Percentiles rank a stretch among this genome's conserved stretches.
Evolutionary conservation across 2,888 invertebrate species (phyloP).

Genomic region (Uloborus plumipes): DNA sequence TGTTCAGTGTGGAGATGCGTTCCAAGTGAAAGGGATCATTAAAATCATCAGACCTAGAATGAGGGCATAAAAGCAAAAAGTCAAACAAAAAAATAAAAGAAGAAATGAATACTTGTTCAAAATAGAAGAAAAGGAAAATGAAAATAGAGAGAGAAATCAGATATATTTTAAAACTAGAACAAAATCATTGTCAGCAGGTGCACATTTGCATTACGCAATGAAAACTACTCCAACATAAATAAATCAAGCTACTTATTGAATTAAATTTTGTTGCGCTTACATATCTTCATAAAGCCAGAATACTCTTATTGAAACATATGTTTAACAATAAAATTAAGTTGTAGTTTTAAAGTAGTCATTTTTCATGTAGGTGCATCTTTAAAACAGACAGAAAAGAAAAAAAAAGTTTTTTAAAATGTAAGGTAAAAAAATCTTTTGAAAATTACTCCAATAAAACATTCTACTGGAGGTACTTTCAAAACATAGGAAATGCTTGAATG

Average conservation of each 20-base stretch:
- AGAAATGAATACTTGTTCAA: background rate
- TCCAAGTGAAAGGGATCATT: slow-evolving; percentile 96
- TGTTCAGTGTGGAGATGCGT: slow-evolving; percentile 93
- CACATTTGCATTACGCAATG: no score
- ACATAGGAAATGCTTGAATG: background rate
- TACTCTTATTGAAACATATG: no score
- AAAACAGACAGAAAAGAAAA: background rate
- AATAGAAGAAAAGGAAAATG: background rate
- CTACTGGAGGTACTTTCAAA: background rate
- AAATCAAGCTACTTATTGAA: no score
- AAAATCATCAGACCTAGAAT: slow-evolving; percentile 85
- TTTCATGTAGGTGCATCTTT: background rate
- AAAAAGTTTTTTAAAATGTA: background rate
- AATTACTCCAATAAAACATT: no score
- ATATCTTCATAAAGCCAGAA: no score
- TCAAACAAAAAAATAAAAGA: background rate
- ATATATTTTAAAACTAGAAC: no score
- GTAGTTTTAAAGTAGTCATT: no score
- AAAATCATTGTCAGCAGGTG: no score
- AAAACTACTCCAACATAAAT: no score
- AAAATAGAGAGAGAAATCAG: background rate
- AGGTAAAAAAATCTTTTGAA: no score
- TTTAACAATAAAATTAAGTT: no score
- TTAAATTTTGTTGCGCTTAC: no score
- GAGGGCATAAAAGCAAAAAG: background rate